Evolutionary conservation across 2,113 vertebrate species (phyloP).

Genomic region (Xiphophorus couchianus): DNA sequence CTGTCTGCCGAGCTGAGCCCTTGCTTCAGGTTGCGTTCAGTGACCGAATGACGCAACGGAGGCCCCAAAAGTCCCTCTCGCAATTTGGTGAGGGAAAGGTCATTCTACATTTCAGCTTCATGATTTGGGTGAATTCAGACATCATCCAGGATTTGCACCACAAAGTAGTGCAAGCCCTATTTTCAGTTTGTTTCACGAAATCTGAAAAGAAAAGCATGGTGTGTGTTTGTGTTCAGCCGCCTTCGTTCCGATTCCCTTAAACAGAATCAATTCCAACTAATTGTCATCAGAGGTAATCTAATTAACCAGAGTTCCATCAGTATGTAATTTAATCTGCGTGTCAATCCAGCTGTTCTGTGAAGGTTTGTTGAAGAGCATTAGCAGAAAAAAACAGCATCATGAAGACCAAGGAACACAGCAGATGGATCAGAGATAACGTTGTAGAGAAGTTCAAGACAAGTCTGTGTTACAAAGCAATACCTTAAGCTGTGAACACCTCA

Average conservation of each 20-base stretch:
- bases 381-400: neutral
- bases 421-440: neutral
- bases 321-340: no score
- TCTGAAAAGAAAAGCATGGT: neutral
- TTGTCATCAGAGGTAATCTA: no score
- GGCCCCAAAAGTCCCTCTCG: conserved; percentile 9
- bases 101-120: neutral
- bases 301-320: no score
- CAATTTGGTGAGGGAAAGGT: conserved; percentile 11
- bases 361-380: no score
- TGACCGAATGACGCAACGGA: conserved; percentile 14
- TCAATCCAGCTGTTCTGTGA: no score
- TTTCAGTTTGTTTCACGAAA: neutral
- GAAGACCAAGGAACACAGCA: neutral
- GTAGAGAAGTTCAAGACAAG: neutral
- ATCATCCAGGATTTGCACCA: neutral
- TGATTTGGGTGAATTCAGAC: conserved; percentile 5
- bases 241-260: no score
- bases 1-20: conserved; percentile 43
- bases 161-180: neutral
- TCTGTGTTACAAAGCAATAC: neutral
- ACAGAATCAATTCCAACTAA: no score
- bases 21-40: conserved; percentile 50
- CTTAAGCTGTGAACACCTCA: neutral
- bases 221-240: no score